Conservation (phyloP, 1,140 invertebrate genomes). For the Zaprionus davidi region DNA sequence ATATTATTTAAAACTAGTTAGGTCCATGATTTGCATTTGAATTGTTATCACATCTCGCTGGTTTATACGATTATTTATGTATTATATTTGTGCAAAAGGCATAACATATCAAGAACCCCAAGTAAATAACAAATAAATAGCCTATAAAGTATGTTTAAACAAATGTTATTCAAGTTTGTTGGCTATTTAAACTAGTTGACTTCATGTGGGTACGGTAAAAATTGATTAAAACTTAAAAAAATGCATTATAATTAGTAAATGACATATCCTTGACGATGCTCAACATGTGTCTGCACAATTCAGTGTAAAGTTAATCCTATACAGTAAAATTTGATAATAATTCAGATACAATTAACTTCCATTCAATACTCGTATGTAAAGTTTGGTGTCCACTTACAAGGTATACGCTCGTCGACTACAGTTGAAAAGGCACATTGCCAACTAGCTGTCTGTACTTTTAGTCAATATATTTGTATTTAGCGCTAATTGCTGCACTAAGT, state of each 20-base stretch:
- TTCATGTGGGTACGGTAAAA: background rate
- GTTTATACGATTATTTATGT: background rate
- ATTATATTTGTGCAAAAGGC: background rate
- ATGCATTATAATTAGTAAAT: background rate
- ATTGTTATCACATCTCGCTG: background rate
- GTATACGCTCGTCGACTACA: background rate
- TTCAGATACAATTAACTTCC: background rate
- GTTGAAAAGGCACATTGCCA: background rate
- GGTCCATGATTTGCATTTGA: background rate
- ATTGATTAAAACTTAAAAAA: background rate
- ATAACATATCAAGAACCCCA: no score
- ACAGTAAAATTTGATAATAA: background rate
- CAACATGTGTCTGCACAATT: background rate
- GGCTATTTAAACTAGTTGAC: background rate
- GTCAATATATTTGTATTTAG: slow-evolving; percentile 29
- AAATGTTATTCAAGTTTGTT: no score
- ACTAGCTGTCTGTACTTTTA: slow-evolving; percentile 9
- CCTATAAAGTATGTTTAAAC: no score
- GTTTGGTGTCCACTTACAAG: background rate
- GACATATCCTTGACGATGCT: background rate
- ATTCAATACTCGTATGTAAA: background rate
- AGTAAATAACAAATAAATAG: no score
- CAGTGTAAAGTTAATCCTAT: background rate
- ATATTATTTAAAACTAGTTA: no score
- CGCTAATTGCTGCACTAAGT: slow-evolving; percentile 34